Base-by-base conservation (phyloP, 2,113 vertebrate species). In the Chaetodon trifascialis region DNA sequence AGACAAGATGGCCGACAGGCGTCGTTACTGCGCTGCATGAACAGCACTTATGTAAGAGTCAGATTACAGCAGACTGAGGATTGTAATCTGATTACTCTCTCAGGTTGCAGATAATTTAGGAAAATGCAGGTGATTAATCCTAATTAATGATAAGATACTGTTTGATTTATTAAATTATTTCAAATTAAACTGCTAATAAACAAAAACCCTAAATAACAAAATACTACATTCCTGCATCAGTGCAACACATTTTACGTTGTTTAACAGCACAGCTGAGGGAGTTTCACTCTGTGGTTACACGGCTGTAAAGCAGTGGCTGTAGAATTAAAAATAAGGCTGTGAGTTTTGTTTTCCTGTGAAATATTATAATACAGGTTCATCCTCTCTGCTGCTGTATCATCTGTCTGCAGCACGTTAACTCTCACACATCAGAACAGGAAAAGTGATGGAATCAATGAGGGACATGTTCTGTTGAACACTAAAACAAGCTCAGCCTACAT, bases 21-120 rank as follows among this genome's bases (percentile, higher is more conserved):
- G 46, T 21, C 17, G 30, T 7, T n/a, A n/a, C n/a, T n/a, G n/a
- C n/a, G 4, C 11, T 25, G 23, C 30, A 25, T 10, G 5, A 17
- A n/a, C 36, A 60, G 54, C 17, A 5, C 51, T 79, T 56, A 71
- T 80, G 42, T 70, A 69, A 38, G 47, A 34, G n/a, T 79, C 21
- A 40, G n/a, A 36, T 47, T 42, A 54, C 56, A 67, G 30, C 9
- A n/a, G 52, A 16, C 4, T 9, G 6, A 1, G 38, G 38, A 11
- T 9, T 73, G 69, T 70, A 76, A 70, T 82, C 54, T n/a, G 23
- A 82, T 76, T 81, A 56, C 63, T 65, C n/a, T 30, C 21, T 54
- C 54, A 40, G 47, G 30, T 34, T 63, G 4, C 19, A n/a, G 10
- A 12, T 46, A 11, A 8, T 58, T 47, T 34, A 30, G 25, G 67